Conservation (phyloP, 2,113 vertebrate genomes). For the Felis chaus region DNA sequence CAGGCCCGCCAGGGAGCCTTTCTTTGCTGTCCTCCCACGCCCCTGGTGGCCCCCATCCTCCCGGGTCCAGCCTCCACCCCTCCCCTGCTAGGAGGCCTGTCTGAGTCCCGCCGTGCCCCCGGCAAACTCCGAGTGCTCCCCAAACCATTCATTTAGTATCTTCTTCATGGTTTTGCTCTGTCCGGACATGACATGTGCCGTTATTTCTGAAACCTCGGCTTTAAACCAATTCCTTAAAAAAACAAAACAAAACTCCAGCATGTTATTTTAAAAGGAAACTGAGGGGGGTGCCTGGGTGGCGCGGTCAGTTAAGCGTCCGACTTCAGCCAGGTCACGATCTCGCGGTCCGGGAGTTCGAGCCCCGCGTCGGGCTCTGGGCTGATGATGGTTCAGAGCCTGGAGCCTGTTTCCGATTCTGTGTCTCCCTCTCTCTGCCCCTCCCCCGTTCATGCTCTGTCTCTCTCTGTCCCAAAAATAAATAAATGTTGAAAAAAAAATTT, state of each 20-base stretch:
- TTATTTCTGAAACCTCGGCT: background rate
- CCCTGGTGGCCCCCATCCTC: background rate
- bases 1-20: background rate
- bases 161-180: background rate
- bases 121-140: background rate
- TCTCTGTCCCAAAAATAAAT: too few relatives aligned
- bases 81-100: background rate
- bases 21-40: rapidly evolving
- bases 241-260: background rate
- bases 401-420: too few relatives aligned
- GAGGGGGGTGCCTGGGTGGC: too few relatives aligned
- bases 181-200: background rate
- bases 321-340: too few relatives aligned
- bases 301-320: too few relatives aligned
- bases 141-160: too few relatives aligned
- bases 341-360: too few relatives aligned
- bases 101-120: rapidly evolving
- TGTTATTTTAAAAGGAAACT: background rate
- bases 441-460: too few relatives aligned
- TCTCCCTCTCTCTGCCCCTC: too few relatives aligned
- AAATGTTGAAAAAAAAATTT: too few relatives aligned
- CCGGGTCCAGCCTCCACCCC: background rate
- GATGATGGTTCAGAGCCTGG: too few relatives aligned
- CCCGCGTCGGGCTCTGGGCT: too few relatives aligned
- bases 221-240: background rate